Conservation (phyloP, 2,113 vertebrate species). For the Neopipo cinnamomea region DNA sequence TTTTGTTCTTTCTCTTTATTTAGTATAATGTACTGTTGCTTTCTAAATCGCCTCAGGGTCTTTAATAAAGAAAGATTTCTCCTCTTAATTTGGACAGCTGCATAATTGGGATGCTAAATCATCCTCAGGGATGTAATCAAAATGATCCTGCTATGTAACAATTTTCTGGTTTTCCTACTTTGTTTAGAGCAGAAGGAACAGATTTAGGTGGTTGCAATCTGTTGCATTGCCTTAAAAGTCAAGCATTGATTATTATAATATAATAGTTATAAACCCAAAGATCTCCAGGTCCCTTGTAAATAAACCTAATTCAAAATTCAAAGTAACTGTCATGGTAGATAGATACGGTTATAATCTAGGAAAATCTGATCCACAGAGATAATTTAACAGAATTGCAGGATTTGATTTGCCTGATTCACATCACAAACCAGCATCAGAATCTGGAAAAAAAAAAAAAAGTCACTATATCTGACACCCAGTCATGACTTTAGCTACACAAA, state of each 20-base stretch:
- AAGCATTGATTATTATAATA: neutral
- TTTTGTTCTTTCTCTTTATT: slow-evolving; percentile 27
- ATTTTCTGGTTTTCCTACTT: neutral
- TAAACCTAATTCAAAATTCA: neutral
- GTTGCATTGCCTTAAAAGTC: neutral
- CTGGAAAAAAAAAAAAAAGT: neutral
- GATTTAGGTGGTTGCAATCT: neutral
- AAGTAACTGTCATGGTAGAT: neutral
- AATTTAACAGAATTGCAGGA: neutral
- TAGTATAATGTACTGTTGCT: neutral
- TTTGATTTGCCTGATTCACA: neutral
- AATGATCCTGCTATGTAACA: neutral
- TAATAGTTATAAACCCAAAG: neutral
- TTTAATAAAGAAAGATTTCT: slow-evolving; percentile 27
- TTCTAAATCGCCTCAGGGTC: slow-evolving; percentile 15
- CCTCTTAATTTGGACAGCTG: slow-evolving; percentile 20
- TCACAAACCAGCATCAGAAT: neutral
- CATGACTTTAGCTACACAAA: neutral
- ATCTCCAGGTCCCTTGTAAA: neutral
- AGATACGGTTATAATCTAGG: neutral
- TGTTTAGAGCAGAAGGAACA: neutral
- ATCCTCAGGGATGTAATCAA: slow-evolving; percentile 9
- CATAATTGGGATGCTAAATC: slow-evolving; percentile 31
- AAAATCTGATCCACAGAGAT: neutral
- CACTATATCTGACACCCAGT: neutral